Evolutionary conservation across 1,140 invertebrate species (phyloP).

Genomic region (Lepidurus couesii): DNA sequence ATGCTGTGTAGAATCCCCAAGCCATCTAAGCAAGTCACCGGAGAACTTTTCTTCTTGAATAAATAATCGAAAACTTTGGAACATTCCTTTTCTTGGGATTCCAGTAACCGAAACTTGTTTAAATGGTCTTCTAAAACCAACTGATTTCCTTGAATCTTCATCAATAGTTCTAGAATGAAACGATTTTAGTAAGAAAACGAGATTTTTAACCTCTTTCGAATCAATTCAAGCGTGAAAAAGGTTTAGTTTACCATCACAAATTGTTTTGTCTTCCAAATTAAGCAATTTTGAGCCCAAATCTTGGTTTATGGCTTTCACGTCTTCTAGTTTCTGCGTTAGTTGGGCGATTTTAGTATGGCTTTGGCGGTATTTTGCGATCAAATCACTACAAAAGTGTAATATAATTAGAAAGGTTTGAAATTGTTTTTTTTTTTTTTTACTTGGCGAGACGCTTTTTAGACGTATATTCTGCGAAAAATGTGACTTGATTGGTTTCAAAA

Average conservation of each 20-base stretch:
- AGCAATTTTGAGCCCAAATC: neutral
- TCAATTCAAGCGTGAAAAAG: neutral
- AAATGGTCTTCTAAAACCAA: neutral
- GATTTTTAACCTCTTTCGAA: neutral
- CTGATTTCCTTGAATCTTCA: neutral
- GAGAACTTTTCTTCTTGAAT: neutral
- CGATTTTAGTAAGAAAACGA: neutral
- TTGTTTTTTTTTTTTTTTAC: neutral
- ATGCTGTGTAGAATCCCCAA: neutral
- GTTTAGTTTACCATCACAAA: neutral
- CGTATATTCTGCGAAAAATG: neutral
- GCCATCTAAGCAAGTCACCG: neutral
- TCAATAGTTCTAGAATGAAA: neutral
- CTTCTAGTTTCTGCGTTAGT: neutral
- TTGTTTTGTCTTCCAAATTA: neutral
- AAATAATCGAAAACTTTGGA: neutral
- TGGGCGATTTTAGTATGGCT: neutral
- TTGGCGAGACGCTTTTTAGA: neutral
- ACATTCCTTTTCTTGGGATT: neutral
- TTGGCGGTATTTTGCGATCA: neutral
- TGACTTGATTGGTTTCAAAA: neutral
- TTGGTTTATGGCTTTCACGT: neutral
- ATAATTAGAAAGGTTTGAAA: neutral
- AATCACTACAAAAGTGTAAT: neutral
- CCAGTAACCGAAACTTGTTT: neutral